Evolutionary conservation across 2,888 invertebrate species (phyloP), one percentile per base, ranked within the genome.

Genomic region (Lepeophtheirus nordmannii): DNA sequence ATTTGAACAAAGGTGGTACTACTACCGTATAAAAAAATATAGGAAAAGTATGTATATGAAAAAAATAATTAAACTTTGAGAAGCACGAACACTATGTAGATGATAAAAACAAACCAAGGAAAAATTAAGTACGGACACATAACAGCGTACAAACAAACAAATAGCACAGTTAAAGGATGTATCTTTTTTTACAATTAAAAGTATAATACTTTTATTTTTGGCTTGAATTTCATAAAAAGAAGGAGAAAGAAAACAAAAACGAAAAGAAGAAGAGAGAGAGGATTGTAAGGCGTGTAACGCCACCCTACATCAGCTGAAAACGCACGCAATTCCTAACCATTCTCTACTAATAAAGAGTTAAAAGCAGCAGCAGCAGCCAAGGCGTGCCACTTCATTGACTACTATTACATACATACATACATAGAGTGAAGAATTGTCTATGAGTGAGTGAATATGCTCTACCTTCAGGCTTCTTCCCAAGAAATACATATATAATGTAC

Each of bases 51-150:
- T 5, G 53, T n/a, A n/a, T n/a, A n/a, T n/a, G 8, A n/a, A 17
- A 1, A 46, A 17, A n/a, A 17, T n/a, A 5, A 46, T 46, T 61
- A 61, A 5, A 61, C 61, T n/a, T 61, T 37, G n/a, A 61, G n/a
- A 22, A 22, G 37, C 3, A 61, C 61, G 38, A 61, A 61, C 11
- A 38, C 17, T 12, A 61, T 22, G 37, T 61, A 61, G 37, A 61
- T 22, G 30, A 61, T 61, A 8, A 61, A 37, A 38, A 61, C 22
- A 14, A 37, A 22, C 61, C 61, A 61, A 17, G 61, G 61, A 61
- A 61, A 61, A 46, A 46, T 46, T 17, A 46, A 46, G 8, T 46
- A 46, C 14, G 53, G 53, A 46, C 53, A 46, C 53, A 46, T 46
- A 46, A n/a, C 53, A 46, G 53, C 30, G 30, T 30, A 30, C 30